A percentile compares a stretch with the other conserved stretches of the same genome.
Evolutionary conservation across 2,113 vertebrate species (phyloP).

Genomic region (Tyto alba): DNA sequence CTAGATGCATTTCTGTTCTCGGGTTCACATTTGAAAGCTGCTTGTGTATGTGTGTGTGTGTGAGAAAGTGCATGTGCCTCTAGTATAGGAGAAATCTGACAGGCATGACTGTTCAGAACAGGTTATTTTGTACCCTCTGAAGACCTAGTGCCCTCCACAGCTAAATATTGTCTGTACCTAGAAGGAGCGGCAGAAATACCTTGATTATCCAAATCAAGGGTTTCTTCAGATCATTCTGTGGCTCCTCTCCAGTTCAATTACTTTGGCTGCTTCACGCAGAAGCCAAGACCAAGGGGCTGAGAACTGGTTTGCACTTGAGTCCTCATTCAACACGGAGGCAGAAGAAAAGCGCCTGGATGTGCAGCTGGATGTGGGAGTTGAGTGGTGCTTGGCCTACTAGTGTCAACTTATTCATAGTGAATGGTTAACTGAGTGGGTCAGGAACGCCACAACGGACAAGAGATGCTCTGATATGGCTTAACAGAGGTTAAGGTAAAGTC

Average conservation of each 20-base stretch:
- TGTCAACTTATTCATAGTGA: not conserved
- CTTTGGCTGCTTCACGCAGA: not conserved
- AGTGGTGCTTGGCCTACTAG: not conserved
- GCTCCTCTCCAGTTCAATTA: not conserved
- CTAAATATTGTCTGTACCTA: not conserved
- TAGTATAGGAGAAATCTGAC: not conserved
- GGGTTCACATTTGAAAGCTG: not conserved
- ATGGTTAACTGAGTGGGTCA: not conserved
- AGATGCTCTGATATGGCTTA: not conserved
- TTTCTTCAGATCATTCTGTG: not conserved
- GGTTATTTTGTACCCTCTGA: not conserved
- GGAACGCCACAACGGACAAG: not conserved
- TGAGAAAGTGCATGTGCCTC: not conserved
- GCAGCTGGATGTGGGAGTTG: not conserved
- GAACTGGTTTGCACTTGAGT: not conserved
- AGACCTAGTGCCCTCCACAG: not conserved
- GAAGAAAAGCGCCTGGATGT: not conserved
- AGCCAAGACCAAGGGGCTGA: not conserved
- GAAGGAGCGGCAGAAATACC: not conserved
- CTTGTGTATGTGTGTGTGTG: not conserved
- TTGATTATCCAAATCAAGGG: not conserved
- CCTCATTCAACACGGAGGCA: not conserved
- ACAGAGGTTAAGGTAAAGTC: not conserved
- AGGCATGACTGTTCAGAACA: not conserved
- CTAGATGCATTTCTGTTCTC: not conserved